These are phyloP conservation scores for Takifugu flavidus DNA, from an alignment of 2,113 vertebrate species.

Conservation along the genomic window DNA sequence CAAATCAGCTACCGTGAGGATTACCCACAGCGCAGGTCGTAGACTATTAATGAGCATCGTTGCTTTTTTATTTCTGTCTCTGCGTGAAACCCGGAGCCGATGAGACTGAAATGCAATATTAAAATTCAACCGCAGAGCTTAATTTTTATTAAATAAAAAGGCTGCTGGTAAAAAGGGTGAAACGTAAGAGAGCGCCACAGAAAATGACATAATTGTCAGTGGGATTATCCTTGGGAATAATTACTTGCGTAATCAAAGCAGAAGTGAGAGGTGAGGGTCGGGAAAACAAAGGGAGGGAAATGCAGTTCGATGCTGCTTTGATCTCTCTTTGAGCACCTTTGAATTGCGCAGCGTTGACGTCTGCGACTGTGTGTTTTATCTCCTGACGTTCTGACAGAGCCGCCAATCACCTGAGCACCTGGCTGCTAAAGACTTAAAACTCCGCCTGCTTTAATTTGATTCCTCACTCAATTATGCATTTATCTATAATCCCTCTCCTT, in stretches of 20 bases:
- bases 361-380: background rate
- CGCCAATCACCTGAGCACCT: background rate
- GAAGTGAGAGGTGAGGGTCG: background rate
- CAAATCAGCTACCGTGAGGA: conserved; percentile 23
- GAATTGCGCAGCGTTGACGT: no score
- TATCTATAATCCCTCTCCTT: conserved; percentile 45
- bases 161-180: background rate
- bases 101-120: conserved; percentile 26
- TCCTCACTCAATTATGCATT: conserved; percentile 19
- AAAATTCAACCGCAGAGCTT: conserved; percentile 2
- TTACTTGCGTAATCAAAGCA: background rate
- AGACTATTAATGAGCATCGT: conserved; percentile 31
- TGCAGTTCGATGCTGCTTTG: no score
- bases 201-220: background rate
- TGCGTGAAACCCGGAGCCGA: background rate
- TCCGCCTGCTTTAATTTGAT: conserved; percentile 44
- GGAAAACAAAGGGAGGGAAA: background rate
- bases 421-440: conserved; percentile 21
- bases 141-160: background rate
- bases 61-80: conserved; percentile 21
- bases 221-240: background rate
- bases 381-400: background rate
- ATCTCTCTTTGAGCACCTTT: no score
- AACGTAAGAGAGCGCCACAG: background rate
- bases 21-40: conserved; percentile 23